Evolutionary conservation across 2,797 vertebrate genomes (phyloP), one percentile per base, ranked within the genome.

Genomic region (Gorsachius magnificus): DNA sequence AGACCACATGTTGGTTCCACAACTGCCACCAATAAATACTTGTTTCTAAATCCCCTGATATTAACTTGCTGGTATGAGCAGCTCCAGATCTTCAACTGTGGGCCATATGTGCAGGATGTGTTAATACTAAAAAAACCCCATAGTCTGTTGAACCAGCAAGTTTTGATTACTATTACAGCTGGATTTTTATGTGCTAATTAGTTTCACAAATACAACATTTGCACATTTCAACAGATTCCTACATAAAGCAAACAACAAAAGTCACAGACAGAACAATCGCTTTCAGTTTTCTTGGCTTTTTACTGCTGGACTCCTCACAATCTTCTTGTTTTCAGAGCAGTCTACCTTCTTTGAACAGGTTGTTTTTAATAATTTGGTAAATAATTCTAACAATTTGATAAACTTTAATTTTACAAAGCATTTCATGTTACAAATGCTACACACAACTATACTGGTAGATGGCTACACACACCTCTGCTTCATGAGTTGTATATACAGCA

Each of bases 71-170:
- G 65, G 63, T 83, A 35, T 12, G 29, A 93, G 68, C 83, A 79
- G 68, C 61, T 96, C 43, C 64, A 90, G 35, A 64, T 91, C 79
- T 89, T 90, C 43, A 82, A 45, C 72, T 76, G 91, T 64, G 78
- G 84, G 16, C 75, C 94, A 87, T 71, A 82, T 90, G 78, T 78
- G 95, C 94, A 90, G 78, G 78, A 95, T 22, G 25, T 58, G 66
- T 38, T 88, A 86, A 83, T 74, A 70, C 29, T 57, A 60, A 88
- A 80, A 61, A 61, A 82, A 61, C 54, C 22, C 51, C 45, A 76
- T 11, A 90, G 69, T 90, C 76, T 91, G 63, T 92, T 95, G 83
- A 97, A 81, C 48, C 57, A 95, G 90, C 83, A 91, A 96, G 63
- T 95, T 93, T 83, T 83, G 64, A 88, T 89, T 82, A 84, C 84